Evolutionary conservation across 1,140 invertebrate genomes (phyloP), one percentile per base, ranked within the genome.

Genomic region (Frieseomelitta varia): DNA sequence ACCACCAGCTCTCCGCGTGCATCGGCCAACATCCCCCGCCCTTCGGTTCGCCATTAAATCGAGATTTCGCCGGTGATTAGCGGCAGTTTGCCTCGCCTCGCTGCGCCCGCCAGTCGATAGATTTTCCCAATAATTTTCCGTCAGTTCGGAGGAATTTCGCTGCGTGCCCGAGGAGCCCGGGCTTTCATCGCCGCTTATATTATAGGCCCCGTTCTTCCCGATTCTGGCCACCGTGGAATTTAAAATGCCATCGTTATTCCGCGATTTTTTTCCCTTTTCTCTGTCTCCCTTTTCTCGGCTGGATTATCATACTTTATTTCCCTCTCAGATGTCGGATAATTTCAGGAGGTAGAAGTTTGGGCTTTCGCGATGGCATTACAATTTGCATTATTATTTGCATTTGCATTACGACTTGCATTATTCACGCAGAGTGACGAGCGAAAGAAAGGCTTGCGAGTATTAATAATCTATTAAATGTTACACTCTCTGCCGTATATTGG

Each of bases 21-120:
- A 58, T 75, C 84, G 24, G 34, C 14, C 19, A 58, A 58, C 30
- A 21, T 17, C 65, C 21, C 51, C 39, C 39, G 51, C 19, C 65
- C 30, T 14, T n/a, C 39, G 51, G 24, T 61, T 80, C 77, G 63
- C 85, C 87, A 90, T 90, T 87, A 89, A 90, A 87, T 89, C 88
- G 88, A 89, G 85, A 87, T 86, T 88, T 86, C 61, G 87, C 73
- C 74, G 77, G 80, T 82, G 85, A 88, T 89, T 88, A 88, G 84
- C 85, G 79, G 47, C 85, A 80, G 84, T 89, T 86, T 77, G 65
- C 61, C 68, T 82, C 72, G 68, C 79, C 68, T 79, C 86, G 73
- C 65, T 81, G 72, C 72, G 71, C 65, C 72, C 68, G 27, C 55
- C 74, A 77, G 74, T 79, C 75, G 81, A 84, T 83, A 56, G 74